Percentiles rank a stretch among this genome's conserved stretches.
phyloP scores from a whole-genome alignment of 2,797 vertebrate species.

The Sparidentex hasta region DNA sequence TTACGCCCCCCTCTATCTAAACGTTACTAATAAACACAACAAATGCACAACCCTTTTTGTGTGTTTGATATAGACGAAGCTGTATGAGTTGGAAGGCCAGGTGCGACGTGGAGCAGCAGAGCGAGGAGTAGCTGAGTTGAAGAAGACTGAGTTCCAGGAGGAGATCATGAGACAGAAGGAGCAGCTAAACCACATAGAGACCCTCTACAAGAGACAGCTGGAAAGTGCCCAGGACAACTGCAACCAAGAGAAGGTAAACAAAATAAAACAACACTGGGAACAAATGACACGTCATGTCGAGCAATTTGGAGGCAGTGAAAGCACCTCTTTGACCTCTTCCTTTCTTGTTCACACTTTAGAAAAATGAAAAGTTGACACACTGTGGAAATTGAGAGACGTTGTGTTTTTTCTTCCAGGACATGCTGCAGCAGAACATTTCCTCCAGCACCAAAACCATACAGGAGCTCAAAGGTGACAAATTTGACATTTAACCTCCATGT shows the following conservation, averaged over 20 bases:
- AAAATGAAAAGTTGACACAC: neutral
- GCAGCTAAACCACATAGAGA: constrained; percentile 89
- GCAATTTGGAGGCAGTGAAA: neutral
- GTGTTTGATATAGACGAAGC: constrained; percentile 82
- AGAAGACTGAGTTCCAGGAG: constrained; percentile 91
- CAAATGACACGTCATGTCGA: neutral
- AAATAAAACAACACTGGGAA: neutral
- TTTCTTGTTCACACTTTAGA: neutral
- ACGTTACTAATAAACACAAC: no score
- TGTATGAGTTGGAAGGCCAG: constrained; percentile 91
- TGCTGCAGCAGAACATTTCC: constrained; percentile 83
- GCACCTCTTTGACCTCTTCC: neutral
- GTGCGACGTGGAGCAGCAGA: constrained; percentile 88
- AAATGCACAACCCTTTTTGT: neutral
- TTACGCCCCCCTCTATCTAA: neutral
- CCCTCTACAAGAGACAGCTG: constrained; percentile 89
- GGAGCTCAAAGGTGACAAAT: constrained; percentile 82
- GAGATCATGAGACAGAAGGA: constrained; percentile 89
- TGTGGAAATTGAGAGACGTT: constrained; percentile 10
- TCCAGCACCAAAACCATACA: constrained; percentile 78
- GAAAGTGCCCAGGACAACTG: constrained; percentile 86
- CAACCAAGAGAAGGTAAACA: constrained; percentile 89
- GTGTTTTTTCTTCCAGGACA: constrained; percentile 69
- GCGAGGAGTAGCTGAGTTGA: constrained; percentile 87
- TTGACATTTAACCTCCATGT: neutral